Evolutionary conservation across 2,113 vertebrate species (phyloP), one percentile per base, ranked within the genome.

Genomic region (Cheirogaleus medius): DNA sequence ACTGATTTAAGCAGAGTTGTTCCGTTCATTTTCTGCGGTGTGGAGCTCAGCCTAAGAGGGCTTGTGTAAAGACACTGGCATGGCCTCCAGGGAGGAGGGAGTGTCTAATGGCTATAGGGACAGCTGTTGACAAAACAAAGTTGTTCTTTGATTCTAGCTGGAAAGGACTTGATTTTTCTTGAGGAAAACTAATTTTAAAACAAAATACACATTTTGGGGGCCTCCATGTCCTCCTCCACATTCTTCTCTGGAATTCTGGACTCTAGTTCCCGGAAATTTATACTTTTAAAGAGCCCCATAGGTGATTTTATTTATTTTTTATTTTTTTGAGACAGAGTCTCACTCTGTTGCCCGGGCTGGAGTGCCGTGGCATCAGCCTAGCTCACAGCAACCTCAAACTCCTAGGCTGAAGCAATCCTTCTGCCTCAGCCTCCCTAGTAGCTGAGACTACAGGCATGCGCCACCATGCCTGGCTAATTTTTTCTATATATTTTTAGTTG

Each of bases 91-190:
- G 37, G 37, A 64, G 58, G 54, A 42, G 27, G 20, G 42, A 5
- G 54, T 66, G 20, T 60, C 77, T 44, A 0, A 29, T 52, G 77
- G 63, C 13, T 87, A 37, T 11, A 10, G 90, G 54, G 29, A 64
- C 10, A 34, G 20, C 20, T 68, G 37, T 39, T 96, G 76, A 73
- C 39, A 64, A 90, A 66, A 91, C 37, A 87, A 42, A 84, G 60
- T 52, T 82, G 18, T 54, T 80, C 39, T 74, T 85, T 93, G 93
- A 85, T 58, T 91, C 27, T 14, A 87, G 18, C 39, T 71, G 87
- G 71, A 85, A 95, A 85, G n/a, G 77, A 29, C 47, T 74, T 91
- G 63, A 91, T 78, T 66, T 95, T 95, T 95, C 90, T 93, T 73
- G 63, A 71, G 58, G 93, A 74, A 91, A 93, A 73, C 18, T 73